These are phyloP conservation scores for Eulacestoma nigropectus DNA, from an alignment of 2,113 vertebrate species.

Conservation along the genomic window DNA sequence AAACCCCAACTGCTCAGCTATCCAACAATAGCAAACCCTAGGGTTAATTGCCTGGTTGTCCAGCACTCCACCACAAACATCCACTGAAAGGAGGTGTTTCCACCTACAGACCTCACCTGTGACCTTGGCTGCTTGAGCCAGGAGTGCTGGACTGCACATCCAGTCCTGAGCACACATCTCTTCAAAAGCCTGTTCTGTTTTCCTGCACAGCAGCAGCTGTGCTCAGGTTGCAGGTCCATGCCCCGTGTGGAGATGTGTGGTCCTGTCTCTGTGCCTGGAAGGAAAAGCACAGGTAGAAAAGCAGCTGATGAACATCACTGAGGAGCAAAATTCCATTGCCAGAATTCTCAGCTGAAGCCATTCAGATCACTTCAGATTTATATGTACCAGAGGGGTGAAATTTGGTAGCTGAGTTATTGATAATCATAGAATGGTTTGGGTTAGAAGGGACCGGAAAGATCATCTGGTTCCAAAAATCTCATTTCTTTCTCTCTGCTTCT, in stretches of 20 bases:
- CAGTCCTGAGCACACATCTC: background rate
- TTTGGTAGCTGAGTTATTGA: conserved; percentile 10
- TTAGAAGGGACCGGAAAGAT: background rate
- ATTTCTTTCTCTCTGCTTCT: conserved; percentile 6
- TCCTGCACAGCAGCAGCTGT: background rate
- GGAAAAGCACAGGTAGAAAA: conserved; percentile 8
- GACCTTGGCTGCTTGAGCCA: background rate
- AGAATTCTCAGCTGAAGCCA: background rate
- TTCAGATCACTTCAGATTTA: background rate
- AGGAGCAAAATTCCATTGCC: background rate
- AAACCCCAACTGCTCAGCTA: background rate
- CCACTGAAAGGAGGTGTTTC: background rate
- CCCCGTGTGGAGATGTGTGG: background rate
- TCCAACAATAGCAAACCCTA: background rate
- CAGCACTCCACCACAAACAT: background rate
- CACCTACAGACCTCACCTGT: background rate
- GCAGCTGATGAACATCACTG: background rate
- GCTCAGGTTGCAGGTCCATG: background rate
- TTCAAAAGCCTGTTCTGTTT: background rate
- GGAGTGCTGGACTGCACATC: background rate
- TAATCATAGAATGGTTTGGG: background rate
- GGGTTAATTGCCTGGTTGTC: background rate
- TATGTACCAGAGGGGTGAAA: background rate
- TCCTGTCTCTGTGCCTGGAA: background rate
- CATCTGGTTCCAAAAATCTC: background rate